Percentiles rank a stretch among this genome's conserved stretches.
Evolutionary conservation across 2,888 invertebrate species (phyloP).

Genomic region (Andrena flavipes): DNA sequence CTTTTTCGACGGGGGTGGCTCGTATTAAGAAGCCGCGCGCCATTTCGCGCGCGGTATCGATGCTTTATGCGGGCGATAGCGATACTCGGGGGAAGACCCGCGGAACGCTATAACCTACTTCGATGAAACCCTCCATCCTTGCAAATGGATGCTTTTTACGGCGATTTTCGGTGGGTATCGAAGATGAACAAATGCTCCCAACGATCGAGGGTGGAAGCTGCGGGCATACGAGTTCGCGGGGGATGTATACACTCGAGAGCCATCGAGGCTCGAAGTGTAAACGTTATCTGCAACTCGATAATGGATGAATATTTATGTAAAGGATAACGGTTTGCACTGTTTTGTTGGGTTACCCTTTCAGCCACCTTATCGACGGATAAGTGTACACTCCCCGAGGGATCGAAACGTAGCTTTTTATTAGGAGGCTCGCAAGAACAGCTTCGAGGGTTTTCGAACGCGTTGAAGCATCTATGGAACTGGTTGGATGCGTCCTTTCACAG

Average conservation of each 20-base stretch:
- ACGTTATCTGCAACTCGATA: too few species aligned
- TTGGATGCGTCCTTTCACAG: neutral
- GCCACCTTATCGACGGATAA: neutral
- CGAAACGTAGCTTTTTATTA: constrained; percentile 24
- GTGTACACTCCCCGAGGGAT: neutral
- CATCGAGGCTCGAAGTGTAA: neutral
- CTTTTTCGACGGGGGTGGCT: neutral
- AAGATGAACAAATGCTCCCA: neutral
- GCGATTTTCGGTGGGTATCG: neutral
- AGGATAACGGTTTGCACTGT: too few species aligned
- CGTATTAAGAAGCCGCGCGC: constrained; percentile 6
- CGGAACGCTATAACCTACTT: constrained; percentile 35
- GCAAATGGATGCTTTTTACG: constrained; percentile 24
- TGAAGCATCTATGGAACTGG: neutral
- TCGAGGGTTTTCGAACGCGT: neutral
- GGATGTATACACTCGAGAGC: neutral
- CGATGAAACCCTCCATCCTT: neutral
- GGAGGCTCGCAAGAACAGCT: constrained; percentile 26
- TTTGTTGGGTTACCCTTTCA: neutral
- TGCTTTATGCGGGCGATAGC: constrained; percentile 24
- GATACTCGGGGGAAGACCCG: neutral
- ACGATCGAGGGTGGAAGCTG: neutral
- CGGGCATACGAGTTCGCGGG: neutral
- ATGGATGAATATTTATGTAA: too few species aligned
- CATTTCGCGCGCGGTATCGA: constrained; percentile 12